These are phyloP conservation scores for Gila robusta DNA, from an alignment of 2,797 vertebrate species.

Conservation along the genomic window DNA sequence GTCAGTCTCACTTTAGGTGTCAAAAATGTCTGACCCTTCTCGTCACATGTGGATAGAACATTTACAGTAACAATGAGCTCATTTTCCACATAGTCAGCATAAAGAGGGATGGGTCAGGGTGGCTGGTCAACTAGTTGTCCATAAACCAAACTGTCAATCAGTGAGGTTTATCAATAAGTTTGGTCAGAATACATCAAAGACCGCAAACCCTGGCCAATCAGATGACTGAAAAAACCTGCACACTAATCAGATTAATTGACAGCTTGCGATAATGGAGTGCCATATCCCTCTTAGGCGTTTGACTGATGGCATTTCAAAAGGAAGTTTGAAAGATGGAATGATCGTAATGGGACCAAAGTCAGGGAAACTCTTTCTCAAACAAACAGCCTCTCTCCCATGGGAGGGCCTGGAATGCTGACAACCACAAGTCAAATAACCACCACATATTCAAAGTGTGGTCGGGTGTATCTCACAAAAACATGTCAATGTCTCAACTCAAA, in stretches of 20 bases:
- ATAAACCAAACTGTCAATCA: background rate
- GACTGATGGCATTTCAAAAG: slow-evolving; percentile 36
- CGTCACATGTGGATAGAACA: slow-evolving; percentile 45
- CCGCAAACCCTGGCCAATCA: background rate
- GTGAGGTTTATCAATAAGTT: slow-evolving; percentile 4
- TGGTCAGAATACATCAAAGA: background rate
- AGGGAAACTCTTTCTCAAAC: slow-evolving; percentile 29
- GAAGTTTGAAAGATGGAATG: slow-evolving; percentile 18
- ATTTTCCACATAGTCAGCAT: slow-evolving; percentile 57
- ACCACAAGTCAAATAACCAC: slow-evolving; percentile 23
- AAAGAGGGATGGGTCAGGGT: slow-evolving; percentile 21
- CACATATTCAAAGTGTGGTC: slow-evolving; percentile 13
- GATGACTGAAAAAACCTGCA: background rate
- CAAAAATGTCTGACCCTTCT: slow-evolving; percentile 36
- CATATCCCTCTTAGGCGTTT: slow-evolving; percentile 49
- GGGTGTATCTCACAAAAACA: background rate
- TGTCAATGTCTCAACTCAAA: background rate
- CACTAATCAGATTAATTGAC: slow-evolving; percentile 5
- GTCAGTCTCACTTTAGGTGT: slow-evolving; percentile 46
- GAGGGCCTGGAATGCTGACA: slow-evolving; percentile 13
- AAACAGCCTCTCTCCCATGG: slow-evolving; percentile 18
- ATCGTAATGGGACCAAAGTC: slow-evolving; percentile 25
- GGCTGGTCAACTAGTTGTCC: background rate
- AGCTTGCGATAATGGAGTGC: slow-evolving; percentile 51
- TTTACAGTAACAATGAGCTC: slow-evolving; percentile 55